A percentile compares a stretch with the other conserved stretches of the same genome.
Conservation (phyloP, 1,140 invertebrate genomes). For the Wiebesia pumilae region DNA sequence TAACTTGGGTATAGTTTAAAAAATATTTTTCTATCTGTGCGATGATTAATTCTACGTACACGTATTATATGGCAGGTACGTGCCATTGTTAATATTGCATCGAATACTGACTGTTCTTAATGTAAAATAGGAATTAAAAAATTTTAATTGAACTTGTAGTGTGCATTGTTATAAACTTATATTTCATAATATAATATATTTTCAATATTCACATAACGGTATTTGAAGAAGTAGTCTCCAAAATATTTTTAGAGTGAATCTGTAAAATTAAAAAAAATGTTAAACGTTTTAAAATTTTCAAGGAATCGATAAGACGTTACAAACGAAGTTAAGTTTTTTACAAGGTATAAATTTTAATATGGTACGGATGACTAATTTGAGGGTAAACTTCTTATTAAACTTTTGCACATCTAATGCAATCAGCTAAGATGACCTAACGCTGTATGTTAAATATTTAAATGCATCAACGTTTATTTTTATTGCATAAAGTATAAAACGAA, state of each 20-base stretch:
- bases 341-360: not conserved
- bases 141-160: too few species aligned
- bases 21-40: too few species aligned
- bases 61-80: too few species aligned
- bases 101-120: not conserved
- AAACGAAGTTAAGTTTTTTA: not conserved
- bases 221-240: not conserved
- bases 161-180: too few species aligned
- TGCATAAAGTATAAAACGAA: not conserved
- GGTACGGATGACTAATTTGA: not conserved
- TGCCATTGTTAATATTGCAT: not conserved
- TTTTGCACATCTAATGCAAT: not conserved
- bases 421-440: not conserved
- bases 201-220: too few species aligned
- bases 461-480: too few species aligned
- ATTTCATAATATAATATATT: too few species aligned
- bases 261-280: not conserved
- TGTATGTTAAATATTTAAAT: not conserved
- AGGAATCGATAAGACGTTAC: not conserved
- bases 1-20: too few species aligned
- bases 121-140: not conserved
- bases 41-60: too few species aligned
- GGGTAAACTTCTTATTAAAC: not conserved
- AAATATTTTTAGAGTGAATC: not conserved
- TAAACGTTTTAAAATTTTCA: not conserved